Percentiles rank a stretch among this genome's conserved stretches.
phyloP scores from a whole-genome alignment of 2,113 vertebrate genomes.

The Rutilus rutilus region DNA sequence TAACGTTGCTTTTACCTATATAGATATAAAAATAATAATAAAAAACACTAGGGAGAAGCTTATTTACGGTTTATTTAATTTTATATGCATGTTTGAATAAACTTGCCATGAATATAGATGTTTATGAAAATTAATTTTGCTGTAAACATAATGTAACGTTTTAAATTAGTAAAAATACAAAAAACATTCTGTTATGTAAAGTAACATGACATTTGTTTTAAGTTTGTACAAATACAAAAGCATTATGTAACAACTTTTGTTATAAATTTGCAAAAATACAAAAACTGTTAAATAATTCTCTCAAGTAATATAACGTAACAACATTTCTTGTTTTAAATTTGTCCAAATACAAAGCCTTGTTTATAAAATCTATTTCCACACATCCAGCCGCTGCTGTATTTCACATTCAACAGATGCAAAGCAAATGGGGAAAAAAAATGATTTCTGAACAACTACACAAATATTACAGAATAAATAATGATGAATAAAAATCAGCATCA shows the following conservation, averaged over 20 bases:
- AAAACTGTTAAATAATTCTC: not conserved
- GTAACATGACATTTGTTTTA: too few species aligned
- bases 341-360: not conserved
- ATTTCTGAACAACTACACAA: not conserved
- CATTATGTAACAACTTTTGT: not conserved
- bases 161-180: not conserved
- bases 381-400: not conserved
- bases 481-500: slow-evolving; percentile 19
- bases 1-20: too few species aligned
- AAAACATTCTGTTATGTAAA: not conserved
- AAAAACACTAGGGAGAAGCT: too few species aligned
- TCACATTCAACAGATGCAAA: not conserved
- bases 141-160: not conserved
- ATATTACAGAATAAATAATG: not conserved
- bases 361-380: not conserved
- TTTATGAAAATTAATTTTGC: too few species aligned
- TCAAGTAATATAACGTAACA: not conserved
- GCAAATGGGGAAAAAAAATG: not conserved
- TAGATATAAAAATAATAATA: too few species aligned
- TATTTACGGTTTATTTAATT: too few species aligned
- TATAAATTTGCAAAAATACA: not conserved
- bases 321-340: not conserved
- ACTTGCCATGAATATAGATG: too few species aligned
- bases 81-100: too few species aligned
- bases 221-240: not conserved